These are phyloP conservation scores for Neosalanx taihuensis DNA, from an alignment of 2,797 vertebrate genomes.

Conservation along the genomic window DNA sequence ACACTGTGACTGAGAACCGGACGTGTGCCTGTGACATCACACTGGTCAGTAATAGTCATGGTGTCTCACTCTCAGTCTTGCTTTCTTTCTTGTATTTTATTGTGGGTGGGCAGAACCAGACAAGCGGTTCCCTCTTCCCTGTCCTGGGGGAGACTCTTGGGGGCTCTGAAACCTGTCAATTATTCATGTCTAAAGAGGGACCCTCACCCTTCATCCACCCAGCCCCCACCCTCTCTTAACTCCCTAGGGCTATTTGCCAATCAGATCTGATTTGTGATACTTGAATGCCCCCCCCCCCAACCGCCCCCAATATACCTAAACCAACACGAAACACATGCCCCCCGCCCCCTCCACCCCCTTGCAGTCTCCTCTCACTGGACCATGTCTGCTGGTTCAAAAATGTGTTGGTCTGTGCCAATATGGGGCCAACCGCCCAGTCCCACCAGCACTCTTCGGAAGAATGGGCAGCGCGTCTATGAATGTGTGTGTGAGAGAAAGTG, in stretches of 20 bases:
- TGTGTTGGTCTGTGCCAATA: conserved; percentile 49
- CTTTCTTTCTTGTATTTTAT: conserved; percentile 23
- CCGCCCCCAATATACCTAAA: conserved; percentile 24
- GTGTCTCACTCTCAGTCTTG: conserved; percentile 25
- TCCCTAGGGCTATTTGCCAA: conserved; percentile 70
- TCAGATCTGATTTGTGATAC: conserved; percentile 78
- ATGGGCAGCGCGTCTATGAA: conserved; percentile 34
- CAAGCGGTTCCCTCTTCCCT: conserved; percentile 32
- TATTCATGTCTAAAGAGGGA: conserved; percentile 79
- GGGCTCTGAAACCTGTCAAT: conserved; percentile 58
- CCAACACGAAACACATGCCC: conserved; percentile 30
- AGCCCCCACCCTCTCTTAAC: conserved; percentile 49
- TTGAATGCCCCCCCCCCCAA: conserved; percentile 66
- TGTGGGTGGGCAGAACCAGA: conserved; percentile 31
- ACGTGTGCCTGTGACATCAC: conserved; percentile 21
- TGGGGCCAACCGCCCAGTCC: conserved; percentile 36
- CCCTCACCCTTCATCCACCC: conserved; percentile 52
- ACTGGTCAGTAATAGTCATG: conserved; percentile 36
- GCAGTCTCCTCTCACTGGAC: conserved; percentile 24
- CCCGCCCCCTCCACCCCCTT: conserved; percentile 9
- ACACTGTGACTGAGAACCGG: no score
- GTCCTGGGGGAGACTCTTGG: conserved; percentile 41
- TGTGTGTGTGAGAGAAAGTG: neutral
- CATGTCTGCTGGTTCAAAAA: conserved; percentile 15
- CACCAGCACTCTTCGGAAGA: conserved; percentile 1